Conservation (phyloP, 2,888 invertebrate species). For the Apocheima hispidaria region DNA sequence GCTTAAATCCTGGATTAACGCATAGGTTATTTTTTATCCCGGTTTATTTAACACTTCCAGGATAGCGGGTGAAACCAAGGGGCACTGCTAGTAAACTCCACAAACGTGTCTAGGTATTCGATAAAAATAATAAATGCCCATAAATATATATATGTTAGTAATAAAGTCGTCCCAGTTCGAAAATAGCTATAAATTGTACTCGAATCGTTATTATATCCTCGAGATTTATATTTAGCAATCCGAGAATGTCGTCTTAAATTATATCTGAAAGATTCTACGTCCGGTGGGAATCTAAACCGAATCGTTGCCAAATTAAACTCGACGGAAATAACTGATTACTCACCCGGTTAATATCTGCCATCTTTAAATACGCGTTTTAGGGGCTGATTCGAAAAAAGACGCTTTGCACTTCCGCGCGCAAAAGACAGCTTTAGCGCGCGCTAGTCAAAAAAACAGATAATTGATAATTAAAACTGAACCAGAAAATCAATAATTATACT, state of each 20-base stretch:
- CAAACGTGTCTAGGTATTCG: no score
- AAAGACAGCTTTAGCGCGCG: no score
- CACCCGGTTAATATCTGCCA: not conserved
- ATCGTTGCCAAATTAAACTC: slow-evolving; percentile 18
- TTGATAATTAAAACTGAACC: no score
- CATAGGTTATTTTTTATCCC: no score
- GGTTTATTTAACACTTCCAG: no score
- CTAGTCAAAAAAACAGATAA: no score
- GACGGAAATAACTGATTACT: slow-evolving; percentile 20
- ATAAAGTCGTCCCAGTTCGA: not conserved
- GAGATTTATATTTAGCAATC: slow-evolving; percentile 6
- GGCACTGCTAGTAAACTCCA: no score
- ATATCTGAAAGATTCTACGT: slow-evolving; percentile 4
- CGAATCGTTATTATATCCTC: not conserved
- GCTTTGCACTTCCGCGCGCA: no score
- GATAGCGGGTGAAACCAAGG: no score
- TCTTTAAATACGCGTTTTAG: not conserved
- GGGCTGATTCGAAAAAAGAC: no score
- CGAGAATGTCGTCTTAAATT: slow-evolving; percentile 1
- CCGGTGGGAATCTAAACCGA: slow-evolving; percentile 8
- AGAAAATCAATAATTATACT: no score
- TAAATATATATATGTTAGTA: not conserved
- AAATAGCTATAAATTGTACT: slow-evolving; percentile 3
- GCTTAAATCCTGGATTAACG: no score
- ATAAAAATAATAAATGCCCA: not conserved